These are phyloP conservation scores for Corydoras maculifer DNA, from an alignment of 2,113 vertebrate genomes.

Conservation along the genomic window DNA sequence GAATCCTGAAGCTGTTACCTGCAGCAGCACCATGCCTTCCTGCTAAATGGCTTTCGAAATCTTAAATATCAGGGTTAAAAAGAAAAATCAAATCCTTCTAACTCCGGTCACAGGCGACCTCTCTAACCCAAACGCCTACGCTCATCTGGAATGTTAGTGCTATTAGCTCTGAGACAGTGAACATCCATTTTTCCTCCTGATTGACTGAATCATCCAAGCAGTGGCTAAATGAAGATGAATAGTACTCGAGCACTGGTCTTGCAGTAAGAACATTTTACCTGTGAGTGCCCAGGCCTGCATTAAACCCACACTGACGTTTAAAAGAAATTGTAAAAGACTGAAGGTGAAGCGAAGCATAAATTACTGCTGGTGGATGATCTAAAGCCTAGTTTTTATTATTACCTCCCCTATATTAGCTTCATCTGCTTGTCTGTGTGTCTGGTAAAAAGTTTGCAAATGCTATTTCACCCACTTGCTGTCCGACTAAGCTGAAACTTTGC, in stretches of 20 bases:
- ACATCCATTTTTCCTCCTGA: constrained; percentile 46
- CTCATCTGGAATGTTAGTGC: constrained; percentile 33
- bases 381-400: constrained; percentile 15
- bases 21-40: too few relatives aligned
- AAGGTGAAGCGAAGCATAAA: constrained; percentile 31
- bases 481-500: too few relatives aligned
- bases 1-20: too few relatives aligned
- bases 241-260: constrained; percentile 25
- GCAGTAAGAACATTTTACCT: constrained; percentile 43
- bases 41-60: too few relatives aligned
- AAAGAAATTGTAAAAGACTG: constrained; percentile 36
- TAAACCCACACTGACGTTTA: constrained; percentile 46
- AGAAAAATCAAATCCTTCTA: not conserved
- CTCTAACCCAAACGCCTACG: constrained; percentile 33
- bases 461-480: too few relatives aligned
- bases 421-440: too few relatives aligned
- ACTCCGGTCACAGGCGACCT: constrained; percentile 26
- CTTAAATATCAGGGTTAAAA: too few relatives aligned
- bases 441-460: too few relatives aligned
- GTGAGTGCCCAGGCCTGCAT: constrained; percentile 39
- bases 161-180: constrained; percentile 43
- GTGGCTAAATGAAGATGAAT: constrained; percentile 53
- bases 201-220: constrained; percentile 25
- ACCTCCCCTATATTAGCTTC: too few relatives aligned
- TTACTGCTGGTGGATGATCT: constrained; percentile 26